These are phyloP conservation scores for Megathymus violae DNA, from an alignment of 1,140 invertebrate species.

Conservation along the genomic window DNA sequence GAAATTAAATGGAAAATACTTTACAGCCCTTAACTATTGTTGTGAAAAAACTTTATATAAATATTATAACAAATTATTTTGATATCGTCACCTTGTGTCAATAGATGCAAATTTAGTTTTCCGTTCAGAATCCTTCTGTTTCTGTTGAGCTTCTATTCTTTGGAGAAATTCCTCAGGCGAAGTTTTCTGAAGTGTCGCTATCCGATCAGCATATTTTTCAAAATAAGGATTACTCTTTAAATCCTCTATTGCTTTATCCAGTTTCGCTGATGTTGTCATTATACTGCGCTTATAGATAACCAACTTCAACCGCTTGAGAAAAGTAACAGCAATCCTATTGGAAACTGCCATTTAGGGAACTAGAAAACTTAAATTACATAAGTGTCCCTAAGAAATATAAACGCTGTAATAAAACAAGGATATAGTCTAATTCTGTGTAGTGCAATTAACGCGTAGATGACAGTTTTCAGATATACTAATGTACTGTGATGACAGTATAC, in stretches of 20 bases:
- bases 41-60: neutral
- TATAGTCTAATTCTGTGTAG: too few relatives aligned
- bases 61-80: constrained; percentile 13
- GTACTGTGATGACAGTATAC: too few relatives aligned
- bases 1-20: too few relatives aligned
- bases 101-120: constrained; percentile 62
- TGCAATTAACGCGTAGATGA: too few relatives aligned
- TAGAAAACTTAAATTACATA: neutral
- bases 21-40: too few relatives aligned
- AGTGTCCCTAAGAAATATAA: too few relatives aligned
- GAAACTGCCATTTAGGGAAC: constrained; percentile 39
- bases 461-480: too few relatives aligned
- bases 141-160: constrained; percentile 85
- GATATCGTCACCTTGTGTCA: constrained; percentile 60
- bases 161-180: constrained; percentile 90
- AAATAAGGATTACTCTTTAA: constrained; percentile 91
- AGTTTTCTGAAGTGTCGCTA: constrained; percentile 89
- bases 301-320: constrained; percentile 32
- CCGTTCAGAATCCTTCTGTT: constrained; percentile 71
- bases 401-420: too few relatives aligned
- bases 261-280: constrained; percentile 80
- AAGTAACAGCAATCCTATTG: constrained; percentile 13
- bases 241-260: constrained; percentile 86
- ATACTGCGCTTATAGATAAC: constrained; percentile 69
- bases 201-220: constrained; percentile 92